Evolutionary conservation across 2,797 vertebrate species (phyloP).

Genomic region (Periophthalmus magnuspinnatus): DNA sequence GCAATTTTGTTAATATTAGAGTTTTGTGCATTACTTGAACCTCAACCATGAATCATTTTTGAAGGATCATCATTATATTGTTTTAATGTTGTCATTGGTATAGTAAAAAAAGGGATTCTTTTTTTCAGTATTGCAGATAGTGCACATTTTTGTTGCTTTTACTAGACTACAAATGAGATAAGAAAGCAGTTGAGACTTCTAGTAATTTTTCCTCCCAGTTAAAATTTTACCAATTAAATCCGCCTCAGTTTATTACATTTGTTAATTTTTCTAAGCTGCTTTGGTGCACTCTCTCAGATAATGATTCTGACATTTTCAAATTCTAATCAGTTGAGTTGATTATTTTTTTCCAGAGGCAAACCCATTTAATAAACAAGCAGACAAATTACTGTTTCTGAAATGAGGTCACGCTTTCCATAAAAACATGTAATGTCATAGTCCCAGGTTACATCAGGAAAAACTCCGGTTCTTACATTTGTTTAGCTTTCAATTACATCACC

Average conservation of each 20-base stretch:
- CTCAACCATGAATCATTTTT: not conserved
- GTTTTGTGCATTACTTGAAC: not conserved
- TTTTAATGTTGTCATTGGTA: not conserved
- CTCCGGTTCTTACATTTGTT: slow-evolving; percentile 19
- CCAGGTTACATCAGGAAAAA: slow-evolving; percentile 13
- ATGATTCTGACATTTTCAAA: slow-evolving; percentile 22
- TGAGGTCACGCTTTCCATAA: slow-evolving; percentile 9
- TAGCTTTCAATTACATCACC: slow-evolving; percentile 11
- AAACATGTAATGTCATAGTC: slow-evolving; percentile 16
- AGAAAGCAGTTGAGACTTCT: not conserved
- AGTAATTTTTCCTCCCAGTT: not conserved
- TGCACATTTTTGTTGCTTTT: not conserved
- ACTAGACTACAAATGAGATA: slow-evolving; percentile 1
- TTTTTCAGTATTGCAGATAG: not conserved
- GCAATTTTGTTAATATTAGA: not conserved
- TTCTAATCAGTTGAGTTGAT: slow-evolving; percentile 20
- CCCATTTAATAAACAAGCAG: slow-evolving; percentile 26
- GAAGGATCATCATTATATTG: not conserved
- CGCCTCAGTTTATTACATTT: not conserved
- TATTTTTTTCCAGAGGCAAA: slow-evolving; percentile 18
- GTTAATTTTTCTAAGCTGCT: slow-evolving; percentile 1
- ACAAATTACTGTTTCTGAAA: slow-evolving; percentile 17
- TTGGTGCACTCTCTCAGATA: slow-evolving; percentile 2
- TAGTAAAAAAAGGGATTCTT: not conserved
- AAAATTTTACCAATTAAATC: not conserved